These are phyloP conservation scores for Tachyglossus aculeatus DNA, from an alignment of 2,797 vertebrate genomes.

Conservation along the genomic window DNA sequence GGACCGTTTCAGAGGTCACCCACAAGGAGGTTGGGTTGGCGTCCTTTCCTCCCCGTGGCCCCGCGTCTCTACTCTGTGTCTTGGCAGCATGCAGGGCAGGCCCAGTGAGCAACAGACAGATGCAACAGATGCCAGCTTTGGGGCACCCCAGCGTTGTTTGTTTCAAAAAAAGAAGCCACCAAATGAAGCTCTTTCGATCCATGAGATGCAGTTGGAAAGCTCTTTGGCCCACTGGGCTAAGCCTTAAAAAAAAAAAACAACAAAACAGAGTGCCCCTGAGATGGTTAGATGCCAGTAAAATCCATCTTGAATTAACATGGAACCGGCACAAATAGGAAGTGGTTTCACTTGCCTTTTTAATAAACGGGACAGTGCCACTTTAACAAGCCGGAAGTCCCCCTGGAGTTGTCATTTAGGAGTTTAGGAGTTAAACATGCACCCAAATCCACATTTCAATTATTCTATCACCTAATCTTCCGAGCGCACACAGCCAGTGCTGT, in stretches of 20 bases:
- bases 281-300: conserved; percentile 17
- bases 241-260: conserved; percentile 9
- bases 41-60: neutral
- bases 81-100: too few relatives aligned
- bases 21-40: conserved; percentile 23
- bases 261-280: too few relatives aligned
- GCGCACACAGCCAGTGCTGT: conserved; percentile 51
- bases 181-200: neutral
- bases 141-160: neutral
- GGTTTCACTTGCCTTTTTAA: conserved; percentile 51
- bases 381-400: conserved; percentile 31
- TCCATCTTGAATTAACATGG: conserved; percentile 20
- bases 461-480: conserved; percentile 62
- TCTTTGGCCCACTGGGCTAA: conserved; percentile 3
- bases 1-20: conserved; percentile 17
- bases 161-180: neutral
- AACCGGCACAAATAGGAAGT: conserved; percentile 1
- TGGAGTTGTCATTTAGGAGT: conserved; percentile 52
- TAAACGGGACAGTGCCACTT: conserved; percentile 26
- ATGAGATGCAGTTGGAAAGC: conserved; percentile 28
- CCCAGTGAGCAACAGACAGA: conserved; percentile 26
- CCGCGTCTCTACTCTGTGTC: neutral
- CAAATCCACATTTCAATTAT: conserved; percentile 68
- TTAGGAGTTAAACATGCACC: conserved; percentile 54
- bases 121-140: neutral